Evolutionary conservation across 2,797 vertebrate species (phyloP), one percentile per base, ranked within the genome.

Genomic region (Champsocephalus gunnari): DNA sequence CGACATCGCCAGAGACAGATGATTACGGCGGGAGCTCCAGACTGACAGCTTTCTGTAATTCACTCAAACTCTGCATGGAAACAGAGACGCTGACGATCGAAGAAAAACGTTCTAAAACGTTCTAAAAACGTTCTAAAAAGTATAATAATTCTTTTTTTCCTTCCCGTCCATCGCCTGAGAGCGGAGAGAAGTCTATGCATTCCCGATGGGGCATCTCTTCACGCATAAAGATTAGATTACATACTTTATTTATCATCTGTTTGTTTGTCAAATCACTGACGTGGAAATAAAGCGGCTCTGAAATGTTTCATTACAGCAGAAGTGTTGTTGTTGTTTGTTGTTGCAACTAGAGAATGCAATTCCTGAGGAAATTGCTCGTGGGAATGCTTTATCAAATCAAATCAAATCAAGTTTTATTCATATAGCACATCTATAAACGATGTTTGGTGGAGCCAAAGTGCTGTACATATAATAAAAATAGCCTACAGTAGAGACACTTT

Each of bases 131-230:
- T n/a, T 38, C 8, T 57, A 62, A 74, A 80, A 72, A 57, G 44
- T 66, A 53, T 45, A 68, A 79, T 83, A 66, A 85, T 89, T 85
- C 67, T 65, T 88, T 86, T 87, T 83, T 59, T 73, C 54, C 61
- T 71, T 70, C 81, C 57, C 66, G 43, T 86, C 72, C 62, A 83
- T 84, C 79, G 79, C 68, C 45, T 64, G 61, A 81, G 82, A 86
- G 79, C 84, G 77, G 65, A 81, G 69, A 71, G 73, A 71, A 83
- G 75, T 56, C 71, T n/a, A 19, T 62, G 72, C 61, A 54, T 84
- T 73, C 74, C 60, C 71, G 60, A 43, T 72, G 66, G 78, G 72
- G 59, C 50, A 38, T 75, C 47, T 44, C 59, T 77, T 73, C 55
- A 58, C 77, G 76, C 75, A 85, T 85, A 60, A 77, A 82, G 71